Evolutionary conservation across 2,113 vertebrate species (phyloP), one percentile per base, ranked within the genome.

Genomic region (Platichthys flesus): DNA sequence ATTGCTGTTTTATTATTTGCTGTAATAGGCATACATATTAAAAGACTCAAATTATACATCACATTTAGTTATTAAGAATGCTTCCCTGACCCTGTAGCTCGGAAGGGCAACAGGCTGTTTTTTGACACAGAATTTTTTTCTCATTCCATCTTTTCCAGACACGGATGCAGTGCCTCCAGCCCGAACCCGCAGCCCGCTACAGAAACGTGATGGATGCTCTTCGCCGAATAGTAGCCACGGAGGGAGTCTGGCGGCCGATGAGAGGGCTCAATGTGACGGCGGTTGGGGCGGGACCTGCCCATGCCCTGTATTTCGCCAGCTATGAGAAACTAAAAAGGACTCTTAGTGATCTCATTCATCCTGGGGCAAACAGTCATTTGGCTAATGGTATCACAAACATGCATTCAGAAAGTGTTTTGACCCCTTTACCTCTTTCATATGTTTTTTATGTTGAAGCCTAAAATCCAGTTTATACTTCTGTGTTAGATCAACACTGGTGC

Each of bases 281-380:
- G 10, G 94, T 97, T 20, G 98, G 97, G 80, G 98, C 97, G 1
- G 97, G 96, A 54, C 97, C 98, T 51, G 97, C 97, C 24, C 97
- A 98, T 31, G 97, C 97, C 26, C 96, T 99, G 61, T 99, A 99
- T 94, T 99, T 99, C 90, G 97, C 98, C 95, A 97, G 97, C 95
- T 99, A 99, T 84, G 97, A 99, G 95, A 98, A 97, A 94, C 95
- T 99, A 92, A 99, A 99, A 97, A 97, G 97, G 95, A 96, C 95
- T 93, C 90, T 99, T 93, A 96, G 97, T 93, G 97, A 98, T 92
- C 89, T 95, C 89, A 98, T 99, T 95, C 96, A 97, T 89, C 97
- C 98, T 78, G 98, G 97, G 95, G 97, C 97, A 93, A 99, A 99
- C 96, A 98, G 97, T 94, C 97, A 99, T 96, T 95, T 99, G 93